These are phyloP conservation scores for Rhingia rostrata DNA, from an alignment of 2,888 invertebrate genomes.

Conservation along the genomic window DNA sequence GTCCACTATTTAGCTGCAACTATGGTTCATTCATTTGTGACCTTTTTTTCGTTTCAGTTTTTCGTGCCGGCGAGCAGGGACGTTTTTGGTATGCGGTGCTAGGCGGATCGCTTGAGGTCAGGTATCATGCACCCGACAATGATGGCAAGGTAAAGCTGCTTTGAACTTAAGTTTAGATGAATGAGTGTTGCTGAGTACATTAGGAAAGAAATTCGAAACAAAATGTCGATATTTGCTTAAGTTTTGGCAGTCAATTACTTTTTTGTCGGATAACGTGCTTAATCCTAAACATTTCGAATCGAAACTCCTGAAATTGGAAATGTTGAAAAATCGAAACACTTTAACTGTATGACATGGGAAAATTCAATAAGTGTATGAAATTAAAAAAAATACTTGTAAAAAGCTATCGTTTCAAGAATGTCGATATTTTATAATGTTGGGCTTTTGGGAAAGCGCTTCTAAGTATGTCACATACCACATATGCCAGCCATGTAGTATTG, in stretches of 20 bases:
- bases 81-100: conserved; percentile 91
- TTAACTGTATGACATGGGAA: too few species aligned
- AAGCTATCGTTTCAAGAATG: too few species aligned
- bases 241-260: not conserved
- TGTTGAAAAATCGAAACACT: too few species aligned
- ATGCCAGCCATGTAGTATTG: too few species aligned
- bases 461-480: too few species aligned
- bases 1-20: conserved; percentile 25
- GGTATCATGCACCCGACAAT: conserved; percentile 85
- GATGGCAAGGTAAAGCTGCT: conserved; percentile 85
- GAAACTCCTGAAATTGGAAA: too few species aligned
- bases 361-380: too few species aligned
- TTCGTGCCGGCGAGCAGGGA: conserved; percentile 90
- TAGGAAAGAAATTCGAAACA: not conserved
- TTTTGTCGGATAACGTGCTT: not conserved
- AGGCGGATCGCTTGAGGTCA: conserved; percentile 88
- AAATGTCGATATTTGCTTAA: not conserved
- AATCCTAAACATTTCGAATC: too few species aligned
- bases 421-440: too few species aligned
- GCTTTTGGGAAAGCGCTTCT: too few species aligned
- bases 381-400: too few species aligned
- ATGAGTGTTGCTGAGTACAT: conserved; percentile 7
- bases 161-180: conserved; percentile 35
- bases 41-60: conserved; percentile 84
- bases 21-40: conserved; percentile 11